Evolutionary conservation across 2,113 vertebrate species (phyloP), one percentile per base, ranked within the genome.

Genomic region (Datnioides undecimradiatus): DNA sequence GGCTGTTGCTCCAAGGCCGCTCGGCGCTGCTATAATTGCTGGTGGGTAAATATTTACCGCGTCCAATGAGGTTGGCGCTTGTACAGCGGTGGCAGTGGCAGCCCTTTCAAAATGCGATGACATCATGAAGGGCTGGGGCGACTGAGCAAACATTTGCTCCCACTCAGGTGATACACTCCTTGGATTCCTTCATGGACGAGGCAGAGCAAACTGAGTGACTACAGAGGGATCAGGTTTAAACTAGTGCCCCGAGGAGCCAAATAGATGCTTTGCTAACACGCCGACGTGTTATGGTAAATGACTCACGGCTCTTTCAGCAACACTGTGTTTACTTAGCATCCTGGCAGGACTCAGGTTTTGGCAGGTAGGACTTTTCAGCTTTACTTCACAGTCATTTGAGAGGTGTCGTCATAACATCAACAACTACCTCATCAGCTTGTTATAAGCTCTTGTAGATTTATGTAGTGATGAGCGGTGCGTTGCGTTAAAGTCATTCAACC

Each of bases 31-130:
- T 48, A 49, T 82, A 87, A 91, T 90, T 72, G 76, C 51, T 6
- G 45, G 27, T 40, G 78, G 80, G 87, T 89, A 91, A 90, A 93
- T 91, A 90, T 92, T 92, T 90, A 84, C 86, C 29, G 2, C 74
- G 13, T 67, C 71, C 76, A 33, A 43, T 71, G 83, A 82, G 67
- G 82, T 51, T 40, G 70, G 33, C 17, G 40, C 66, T 75, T 25
- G 73, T 45, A n/a, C 3, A 76, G 65, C 12, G 5, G 25, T 5
- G 10, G 25, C 8, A n/a, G n/a, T n/a, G 60, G 82, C 65, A 34
- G 65, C 2, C 27, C 49, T 65, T 67, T 76, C 33, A 60, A 36
- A 25, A 65, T 36, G 74, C 0, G 73, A 79, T 89, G 92, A 87
- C 80, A 77, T 92, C 88, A 88, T 21, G 31, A 77, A 58, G 52